Conservation (phyloP, 2,113 vertebrate genomes). For the Upupa epops region DNA sequence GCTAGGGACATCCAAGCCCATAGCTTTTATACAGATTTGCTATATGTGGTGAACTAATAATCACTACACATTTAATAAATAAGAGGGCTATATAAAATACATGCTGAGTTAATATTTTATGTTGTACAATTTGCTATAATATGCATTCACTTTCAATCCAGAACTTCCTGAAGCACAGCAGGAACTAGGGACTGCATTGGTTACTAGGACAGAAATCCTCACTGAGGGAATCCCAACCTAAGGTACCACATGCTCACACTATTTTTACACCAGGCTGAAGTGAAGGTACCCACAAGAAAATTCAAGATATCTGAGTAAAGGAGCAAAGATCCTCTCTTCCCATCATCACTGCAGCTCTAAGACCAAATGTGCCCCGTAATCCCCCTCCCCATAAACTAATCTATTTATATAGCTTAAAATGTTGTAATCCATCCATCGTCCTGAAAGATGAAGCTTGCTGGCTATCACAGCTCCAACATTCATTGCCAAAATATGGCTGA, state of each 20-base stretch:
- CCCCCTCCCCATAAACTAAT: background rate
- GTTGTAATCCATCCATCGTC: background rate
- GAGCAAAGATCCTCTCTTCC: background rate
- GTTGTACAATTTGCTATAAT: background rate
- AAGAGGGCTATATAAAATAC: background rate
- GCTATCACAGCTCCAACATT: background rate
- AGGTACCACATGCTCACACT: rapidly evolving
- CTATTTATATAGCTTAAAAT: background rate
- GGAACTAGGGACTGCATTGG: background rate
- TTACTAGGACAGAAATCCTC: background rate
- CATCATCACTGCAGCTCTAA: background rate
- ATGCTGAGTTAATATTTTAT: background rate
- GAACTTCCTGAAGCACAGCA: background rate
- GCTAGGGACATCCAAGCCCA: background rate
- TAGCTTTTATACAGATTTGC: background rate
- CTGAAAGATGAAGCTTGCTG: background rate
- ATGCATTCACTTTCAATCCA: background rate
- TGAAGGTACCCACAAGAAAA: background rate
- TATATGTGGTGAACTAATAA: background rate
- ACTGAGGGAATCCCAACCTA: background rate
- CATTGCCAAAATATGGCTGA: background rate
- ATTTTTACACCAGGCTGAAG: background rate
- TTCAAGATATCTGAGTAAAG: background rate
- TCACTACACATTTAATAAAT: background rate
- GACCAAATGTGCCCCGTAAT: background rate